Conservation (phyloP, 2,888 invertebrate species). For the Tetrapedia diversipes region DNA sequence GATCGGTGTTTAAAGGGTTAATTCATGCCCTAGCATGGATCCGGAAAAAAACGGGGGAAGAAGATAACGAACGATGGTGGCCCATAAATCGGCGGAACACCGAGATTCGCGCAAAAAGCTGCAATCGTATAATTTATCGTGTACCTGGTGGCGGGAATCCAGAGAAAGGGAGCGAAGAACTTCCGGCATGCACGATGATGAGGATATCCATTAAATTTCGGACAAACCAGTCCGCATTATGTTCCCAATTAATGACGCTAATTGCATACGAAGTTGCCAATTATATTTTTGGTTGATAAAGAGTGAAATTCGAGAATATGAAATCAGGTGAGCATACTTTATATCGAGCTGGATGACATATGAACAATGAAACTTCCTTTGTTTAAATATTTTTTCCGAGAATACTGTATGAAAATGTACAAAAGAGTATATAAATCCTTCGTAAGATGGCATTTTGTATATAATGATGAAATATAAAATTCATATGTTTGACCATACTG, state of each 20-base stretch:
- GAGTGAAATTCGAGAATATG: too few species aligned
- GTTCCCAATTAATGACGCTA: conserved; percentile 76
- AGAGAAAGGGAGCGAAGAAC: conserved; percentile 31
- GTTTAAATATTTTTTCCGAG: too few species aligned
- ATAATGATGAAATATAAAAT: too few species aligned
- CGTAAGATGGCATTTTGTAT: too few species aligned
- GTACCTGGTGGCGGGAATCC: conserved; percentile 14
- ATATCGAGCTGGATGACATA: too few species aligned
- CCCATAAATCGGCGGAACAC: conserved; percentile 41
- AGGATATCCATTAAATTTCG: conserved; percentile 73
- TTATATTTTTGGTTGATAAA: too few species aligned
- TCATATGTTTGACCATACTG: too few species aligned
- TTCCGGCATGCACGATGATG: conserved; percentile 48
- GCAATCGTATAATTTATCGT: conserved; percentile 54
- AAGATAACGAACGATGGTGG: conserved; percentile 26
- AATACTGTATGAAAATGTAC: too few species aligned
- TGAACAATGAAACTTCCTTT: too few species aligned
- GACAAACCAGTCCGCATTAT: conserved; percentile 66
- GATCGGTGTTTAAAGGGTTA: conserved; percentile 20
- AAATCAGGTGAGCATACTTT: too few species aligned
- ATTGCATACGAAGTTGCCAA: too few species aligned
- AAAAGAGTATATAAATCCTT: too few species aligned
- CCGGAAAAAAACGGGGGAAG: background rate
- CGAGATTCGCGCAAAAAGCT: conserved; percentile 37
- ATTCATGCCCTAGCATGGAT: conserved; percentile 34